These are phyloP conservation scores for Calephelis nemesis DNA, from an alignment of 1,140 invertebrate species.

Conservation along the genomic window DNA sequence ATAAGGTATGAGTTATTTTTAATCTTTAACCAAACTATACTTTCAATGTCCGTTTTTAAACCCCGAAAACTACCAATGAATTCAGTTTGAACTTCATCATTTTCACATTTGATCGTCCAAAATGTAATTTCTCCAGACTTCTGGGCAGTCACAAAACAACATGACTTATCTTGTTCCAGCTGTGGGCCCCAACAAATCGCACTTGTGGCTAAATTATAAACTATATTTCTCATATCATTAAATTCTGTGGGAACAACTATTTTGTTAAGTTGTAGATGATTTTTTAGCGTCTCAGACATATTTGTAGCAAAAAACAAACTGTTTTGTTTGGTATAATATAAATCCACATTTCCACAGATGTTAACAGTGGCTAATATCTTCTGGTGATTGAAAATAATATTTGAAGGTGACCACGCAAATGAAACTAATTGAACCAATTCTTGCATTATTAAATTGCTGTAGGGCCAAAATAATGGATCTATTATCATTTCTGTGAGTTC, in stretches of 20 bases:
- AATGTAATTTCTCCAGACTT: constrained; percentile 53
- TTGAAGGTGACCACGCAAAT: constrained; percentile 49
- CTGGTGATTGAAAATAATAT: constrained; percentile 42
- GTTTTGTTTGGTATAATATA: constrained; percentile 37
- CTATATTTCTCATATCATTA: constrained; percentile 41
- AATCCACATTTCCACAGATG: constrained; percentile 55
- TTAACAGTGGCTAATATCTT: constrained; percentile 51
- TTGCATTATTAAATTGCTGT: constrained; percentile 43
- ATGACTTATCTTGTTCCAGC: constrained; percentile 41
- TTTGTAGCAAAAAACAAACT: constrained; percentile 39
- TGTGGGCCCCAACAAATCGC: constrained; percentile 50
- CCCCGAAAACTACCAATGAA: constrained; percentile 34
- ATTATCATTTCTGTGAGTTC: constrained; percentile 54
- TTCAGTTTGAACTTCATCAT: constrained; percentile 29
- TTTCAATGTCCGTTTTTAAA: constrained; percentile 36
- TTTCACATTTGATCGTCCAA: constrained; percentile 42
- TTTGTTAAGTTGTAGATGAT: constrained; percentile 26
- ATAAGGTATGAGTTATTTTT: constrained; percentile 41
- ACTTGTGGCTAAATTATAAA: constrained; percentile 40
- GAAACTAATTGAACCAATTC: constrained; percentile 42
- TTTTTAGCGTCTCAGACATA: constrained; percentile 41
- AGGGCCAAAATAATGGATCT: constrained; percentile 57
- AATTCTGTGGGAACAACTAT: constrained; percentile 32
- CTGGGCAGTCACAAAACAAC: constrained; percentile 55
- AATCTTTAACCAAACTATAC: constrained; percentile 45